Conservation (phyloP, 2,888 invertebrate genomes). For the Pedicia rivosa region DNA sequence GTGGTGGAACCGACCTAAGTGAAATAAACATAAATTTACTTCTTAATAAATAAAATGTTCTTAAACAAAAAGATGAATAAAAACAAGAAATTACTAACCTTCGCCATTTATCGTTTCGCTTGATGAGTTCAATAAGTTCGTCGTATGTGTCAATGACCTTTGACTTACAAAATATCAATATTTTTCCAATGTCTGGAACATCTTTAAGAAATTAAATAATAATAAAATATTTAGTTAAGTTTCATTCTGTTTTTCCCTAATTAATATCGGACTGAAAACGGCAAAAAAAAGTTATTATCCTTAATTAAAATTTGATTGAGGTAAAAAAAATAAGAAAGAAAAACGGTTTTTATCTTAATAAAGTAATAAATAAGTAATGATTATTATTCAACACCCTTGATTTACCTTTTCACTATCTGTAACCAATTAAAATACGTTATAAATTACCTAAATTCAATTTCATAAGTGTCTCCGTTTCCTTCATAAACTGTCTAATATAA, state of each 20-base stretch:
- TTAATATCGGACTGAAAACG: too few species aligned
- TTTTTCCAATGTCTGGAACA: conserved; percentile 60
- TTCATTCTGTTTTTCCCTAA: too few species aligned
- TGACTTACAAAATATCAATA: conserved; percentile 55
- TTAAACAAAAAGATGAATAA: too few species aligned
- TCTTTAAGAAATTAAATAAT: conserved; percentile 22
- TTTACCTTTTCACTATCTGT: conserved; percentile 57
- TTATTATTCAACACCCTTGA: conserved; percentile 39
- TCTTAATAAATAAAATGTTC: too few species aligned
- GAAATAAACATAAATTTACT: too few species aligned
- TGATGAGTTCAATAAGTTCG: conserved; percentile 41
- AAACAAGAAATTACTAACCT: conserved; percentile 17
- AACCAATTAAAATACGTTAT: conserved; percentile 58
- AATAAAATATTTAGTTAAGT: conserved; percentile 49
- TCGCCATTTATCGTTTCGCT: conserved; percentile 41
- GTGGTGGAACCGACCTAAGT: conserved; percentile 11
- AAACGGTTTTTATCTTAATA: conserved; percentile 40
- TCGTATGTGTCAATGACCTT: conserved; percentile 47
- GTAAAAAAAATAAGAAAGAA: conserved; percentile 41
- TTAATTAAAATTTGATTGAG: conserved; percentile 47
- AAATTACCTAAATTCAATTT: conserved; percentile 57
- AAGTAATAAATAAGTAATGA: conserved; percentile 43
- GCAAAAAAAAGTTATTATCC: conserved; percentile 58
- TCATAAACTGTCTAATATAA: conserved; percentile 52
- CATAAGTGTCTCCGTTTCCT: conserved; percentile 69